Percentiles rank a stretch among this genome's conserved stretches.
These are phyloP conservation scores for Himalopsyche kuldschensis DNA, from an alignment of 2,888 invertebrate species.

Conservation along the genomic window DNA sequence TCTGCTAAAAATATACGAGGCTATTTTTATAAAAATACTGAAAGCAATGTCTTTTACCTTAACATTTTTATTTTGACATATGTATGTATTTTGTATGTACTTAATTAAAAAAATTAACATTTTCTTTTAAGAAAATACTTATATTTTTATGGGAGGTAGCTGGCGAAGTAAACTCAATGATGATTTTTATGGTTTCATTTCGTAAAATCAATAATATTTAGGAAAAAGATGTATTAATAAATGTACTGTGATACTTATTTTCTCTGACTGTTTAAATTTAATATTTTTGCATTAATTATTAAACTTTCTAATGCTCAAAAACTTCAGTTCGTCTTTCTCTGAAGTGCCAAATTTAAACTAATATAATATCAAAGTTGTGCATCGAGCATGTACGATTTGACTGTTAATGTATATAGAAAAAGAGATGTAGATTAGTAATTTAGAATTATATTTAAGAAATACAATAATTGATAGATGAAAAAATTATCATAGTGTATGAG, in stretches of 20 bases:
- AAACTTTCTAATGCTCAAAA: conserved; percentile 30
- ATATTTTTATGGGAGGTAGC: background rate
- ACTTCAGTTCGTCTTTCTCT: conserved; percentile 18
- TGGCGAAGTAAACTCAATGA: conserved; percentile 4
- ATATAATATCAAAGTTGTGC: conserved; percentile 23
- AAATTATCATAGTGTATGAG: conserved; percentile 31
- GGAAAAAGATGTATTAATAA: conserved; percentile 35
- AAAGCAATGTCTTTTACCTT: too few relatives aligned
- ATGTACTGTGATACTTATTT: conserved; percentile 40
- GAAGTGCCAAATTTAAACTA: conserved; percentile 22
- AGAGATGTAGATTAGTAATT: background rate
- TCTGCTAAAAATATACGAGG: too few relatives aligned
- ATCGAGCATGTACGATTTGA: conserved; percentile 11
- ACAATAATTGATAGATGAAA: conserved; percentile 15
- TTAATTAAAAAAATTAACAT: too few relatives aligned
- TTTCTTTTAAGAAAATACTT: background rate
- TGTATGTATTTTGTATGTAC: too few relatives aligned
- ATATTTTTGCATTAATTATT: conserved; percentile 30
- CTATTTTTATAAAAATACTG: too few relatives aligned
- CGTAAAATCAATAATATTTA: conserved; percentile 13
- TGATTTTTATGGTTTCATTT: conserved; percentile 35
- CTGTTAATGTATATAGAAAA: conserved; percentile 25
- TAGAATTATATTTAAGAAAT: background rate
- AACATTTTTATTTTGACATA: too few relatives aligned
- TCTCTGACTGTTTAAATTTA: conserved; percentile 34